Conservation (phyloP, 2,113 vertebrate species). For the Oncorhynchus mykiss region DNA sequence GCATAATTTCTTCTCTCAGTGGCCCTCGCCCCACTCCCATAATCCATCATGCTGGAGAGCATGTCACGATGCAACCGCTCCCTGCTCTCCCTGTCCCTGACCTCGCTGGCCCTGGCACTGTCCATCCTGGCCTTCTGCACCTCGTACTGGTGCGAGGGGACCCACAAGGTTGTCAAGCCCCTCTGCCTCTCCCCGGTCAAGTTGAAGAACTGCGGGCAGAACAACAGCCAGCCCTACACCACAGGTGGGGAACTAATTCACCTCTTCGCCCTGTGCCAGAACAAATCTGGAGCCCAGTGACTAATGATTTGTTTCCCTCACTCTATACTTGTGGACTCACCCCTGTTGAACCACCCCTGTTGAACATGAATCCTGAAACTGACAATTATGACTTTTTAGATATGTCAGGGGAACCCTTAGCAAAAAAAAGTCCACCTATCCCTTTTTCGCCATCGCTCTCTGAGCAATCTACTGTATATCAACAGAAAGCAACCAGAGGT, state of each 20-base stretch:
- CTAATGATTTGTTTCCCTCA: too few relatives aligned
- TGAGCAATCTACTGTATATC: too few relatives aligned
- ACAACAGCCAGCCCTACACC: conserved; percentile 73
- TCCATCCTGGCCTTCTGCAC: conserved; percentile 79
- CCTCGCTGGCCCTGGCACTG: conserved; percentile 79
- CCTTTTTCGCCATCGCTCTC: too few relatives aligned
- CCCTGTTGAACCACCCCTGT: not conserved
- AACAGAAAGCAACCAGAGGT: not conserved
- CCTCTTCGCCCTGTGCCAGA: too few relatives aligned
- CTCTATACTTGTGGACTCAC: too few relatives aligned
- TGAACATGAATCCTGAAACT: too few relatives aligned
- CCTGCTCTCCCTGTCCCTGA: conserved; percentile 80
- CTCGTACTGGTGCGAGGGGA: conserved; percentile 79
- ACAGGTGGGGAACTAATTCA: conserved; percentile 66
- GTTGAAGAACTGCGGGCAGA: conserved; percentile 71
- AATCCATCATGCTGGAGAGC: conserved; percentile 72
- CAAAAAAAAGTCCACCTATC: too few relatives aligned
- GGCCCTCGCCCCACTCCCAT: conserved; percentile 10
- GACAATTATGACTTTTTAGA: too few relatives aligned
- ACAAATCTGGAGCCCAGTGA: too few relatives aligned
- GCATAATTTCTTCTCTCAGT: not conserved
- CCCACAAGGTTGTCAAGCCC: conserved; percentile 78
- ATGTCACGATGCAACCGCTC: conserved; percentile 71
- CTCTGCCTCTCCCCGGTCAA: conserved; percentile 76
- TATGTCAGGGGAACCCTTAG: too few relatives aligned